phyloP scores from a whole-genome alignment of 2,113 vertebrate species.

The Scopus umbretta region DNA sequence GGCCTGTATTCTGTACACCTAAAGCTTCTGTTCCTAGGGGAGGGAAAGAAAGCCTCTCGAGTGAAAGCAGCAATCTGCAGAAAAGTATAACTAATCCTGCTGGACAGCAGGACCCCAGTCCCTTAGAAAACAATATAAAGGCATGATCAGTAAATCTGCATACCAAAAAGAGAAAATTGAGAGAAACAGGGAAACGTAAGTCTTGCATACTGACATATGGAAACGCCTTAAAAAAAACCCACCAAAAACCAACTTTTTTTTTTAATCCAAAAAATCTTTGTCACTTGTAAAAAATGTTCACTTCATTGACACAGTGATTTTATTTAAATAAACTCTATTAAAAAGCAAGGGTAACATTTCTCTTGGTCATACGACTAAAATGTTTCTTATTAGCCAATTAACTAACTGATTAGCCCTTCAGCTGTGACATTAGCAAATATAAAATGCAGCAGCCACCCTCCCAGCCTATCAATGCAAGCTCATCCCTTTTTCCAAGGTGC shows the following conservation, averaged over 20 bases:
- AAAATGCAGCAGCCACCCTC: not conserved
- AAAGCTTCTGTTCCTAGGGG: not conserved
- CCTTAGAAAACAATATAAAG: not conserved
- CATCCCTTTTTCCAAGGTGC: not conserved
- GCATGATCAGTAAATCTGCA: not conserved
- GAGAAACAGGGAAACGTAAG: not conserved
- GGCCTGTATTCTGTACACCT: not conserved
- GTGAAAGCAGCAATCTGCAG: not conserved
- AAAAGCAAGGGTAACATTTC: not conserved
- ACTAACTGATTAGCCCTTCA: not conserved
- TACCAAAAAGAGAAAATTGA: not conserved
- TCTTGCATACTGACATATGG: not conserved
- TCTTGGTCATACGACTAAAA: not conserved
- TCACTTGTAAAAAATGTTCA: not conserved
- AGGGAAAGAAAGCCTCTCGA: not conserved
- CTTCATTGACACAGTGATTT: not conserved
- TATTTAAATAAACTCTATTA: not conserved
- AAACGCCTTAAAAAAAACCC: not conserved
- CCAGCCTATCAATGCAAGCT: not conserved
- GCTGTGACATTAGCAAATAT: not conserved
- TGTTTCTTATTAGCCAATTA: not conserved
- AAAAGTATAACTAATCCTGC: not conserved
- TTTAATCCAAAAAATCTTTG: not conserved
- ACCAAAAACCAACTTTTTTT: not conserved
- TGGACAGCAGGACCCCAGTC: not conserved